Evolutionary conservation across 2,888 invertebrate genomes (phyloP).

Genomic region (Eristalis tenax): DNA sequence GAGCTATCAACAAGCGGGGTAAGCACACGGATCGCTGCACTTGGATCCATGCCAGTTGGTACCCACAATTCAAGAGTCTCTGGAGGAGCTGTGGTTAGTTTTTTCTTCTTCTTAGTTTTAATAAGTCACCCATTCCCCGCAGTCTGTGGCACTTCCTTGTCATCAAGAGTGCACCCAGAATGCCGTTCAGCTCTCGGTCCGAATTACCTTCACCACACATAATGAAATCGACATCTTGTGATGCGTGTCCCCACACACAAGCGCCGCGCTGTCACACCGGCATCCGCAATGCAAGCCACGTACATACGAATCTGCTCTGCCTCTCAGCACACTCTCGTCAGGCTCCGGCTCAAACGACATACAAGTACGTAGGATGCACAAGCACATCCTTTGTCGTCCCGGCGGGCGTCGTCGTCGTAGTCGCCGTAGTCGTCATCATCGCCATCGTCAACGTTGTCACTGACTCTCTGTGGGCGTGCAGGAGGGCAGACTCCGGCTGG

Average conservation of each 20-base stretch:
- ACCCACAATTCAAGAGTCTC: background rate
- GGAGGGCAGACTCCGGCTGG: slow-evolving; percentile 70
- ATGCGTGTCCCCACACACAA: slow-evolving; percentile 40
- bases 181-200: slow-evolving; percentile 1
- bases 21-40: background rate
- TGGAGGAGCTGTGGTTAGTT: background rate
- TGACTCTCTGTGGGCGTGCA: slow-evolving; percentile 12
- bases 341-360: slow-evolving; percentile 70
- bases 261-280: slow-evolving; percentile 1
- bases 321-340: slow-evolving; percentile 46
- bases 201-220: slow-evolving; percentile 13
- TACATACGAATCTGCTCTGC: slow-evolving; percentile 11
- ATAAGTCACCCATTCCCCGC: background rate
- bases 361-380: slow-evolving; percentile 46
- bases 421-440: background rate
- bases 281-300: slow-evolving; percentile 8
- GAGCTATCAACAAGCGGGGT: too few species aligned
- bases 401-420: slow-evolving; percentile 74
- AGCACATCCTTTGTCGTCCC: slow-evolving; percentile 76
- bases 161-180: background rate
- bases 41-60: background rate
- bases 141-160: background rate
- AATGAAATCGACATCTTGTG: slow-evolving; percentile 42
- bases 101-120: background rate
- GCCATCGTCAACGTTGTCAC: background rate